Evolutionary conservation across 2,113 vertebrate species (phyloP).

Genomic region (Notiomystis cincta): DNA sequence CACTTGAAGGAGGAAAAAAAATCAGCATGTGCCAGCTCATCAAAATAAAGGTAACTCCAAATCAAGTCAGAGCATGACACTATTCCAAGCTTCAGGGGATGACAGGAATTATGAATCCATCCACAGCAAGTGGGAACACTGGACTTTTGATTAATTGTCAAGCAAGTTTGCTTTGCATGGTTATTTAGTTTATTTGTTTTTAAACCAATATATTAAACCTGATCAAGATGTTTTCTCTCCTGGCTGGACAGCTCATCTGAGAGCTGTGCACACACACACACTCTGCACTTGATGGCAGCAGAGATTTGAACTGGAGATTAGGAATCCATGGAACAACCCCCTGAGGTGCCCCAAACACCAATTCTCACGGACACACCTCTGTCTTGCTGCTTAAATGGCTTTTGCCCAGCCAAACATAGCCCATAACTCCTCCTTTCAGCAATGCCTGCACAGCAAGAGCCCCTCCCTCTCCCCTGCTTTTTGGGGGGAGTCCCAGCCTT

Average conservation of each 20-base stretch:
- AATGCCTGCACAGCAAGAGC: rapidly evolving
- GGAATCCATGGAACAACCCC: not conserved
- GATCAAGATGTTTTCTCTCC: not conserved
- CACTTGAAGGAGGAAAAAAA: not conserved
- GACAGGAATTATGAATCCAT: rapidly evolving
- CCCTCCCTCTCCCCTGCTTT: rapidly evolving
- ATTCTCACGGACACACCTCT: rapidly evolving
- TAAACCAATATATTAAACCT: not conserved
- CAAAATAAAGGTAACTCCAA: not conserved
- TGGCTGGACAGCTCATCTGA: not conserved
- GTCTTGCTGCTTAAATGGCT: not conserved
- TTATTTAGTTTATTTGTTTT: not conserved
- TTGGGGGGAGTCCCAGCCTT: rapidly evolving
- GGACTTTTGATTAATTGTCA: rapidly evolving
- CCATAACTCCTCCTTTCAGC: not conserved
- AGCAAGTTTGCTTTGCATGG: not conserved
- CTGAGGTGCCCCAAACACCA: rapidly evolving
- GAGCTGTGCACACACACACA: rapidly evolving
- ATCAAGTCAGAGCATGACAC: rapidly evolving
- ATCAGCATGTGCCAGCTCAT: not conserved
- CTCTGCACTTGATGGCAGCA: not conserved
- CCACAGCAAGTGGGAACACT: rapidly evolving
- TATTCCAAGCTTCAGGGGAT: not conserved
- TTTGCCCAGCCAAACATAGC: rapidly evolving
- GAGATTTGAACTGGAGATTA: not conserved